A percentile compares a stretch with the other conserved stretches of the same genome.
phyloP scores from a whole-genome alignment of 1,140 invertebrate genomes.

The Sweltsa coloradensis region DNA sequence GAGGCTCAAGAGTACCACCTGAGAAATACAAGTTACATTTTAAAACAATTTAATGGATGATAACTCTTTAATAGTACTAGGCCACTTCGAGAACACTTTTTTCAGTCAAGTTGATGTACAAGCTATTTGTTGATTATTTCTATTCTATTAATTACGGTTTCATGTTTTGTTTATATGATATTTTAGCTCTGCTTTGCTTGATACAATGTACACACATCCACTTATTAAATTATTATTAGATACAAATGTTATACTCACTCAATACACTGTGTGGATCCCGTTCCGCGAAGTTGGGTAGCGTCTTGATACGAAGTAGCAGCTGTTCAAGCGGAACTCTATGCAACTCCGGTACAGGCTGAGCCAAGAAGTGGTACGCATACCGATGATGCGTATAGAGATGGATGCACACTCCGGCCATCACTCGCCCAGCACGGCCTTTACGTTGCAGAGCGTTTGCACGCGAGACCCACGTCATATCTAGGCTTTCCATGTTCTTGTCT shows the following conservation, averaged over 20 bases:
- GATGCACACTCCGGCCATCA: conserved; percentile 72
- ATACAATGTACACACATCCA: no score
- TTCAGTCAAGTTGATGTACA: no score
- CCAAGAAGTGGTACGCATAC: conserved; percentile 42
- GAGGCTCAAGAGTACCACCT: conserved; percentile 68
- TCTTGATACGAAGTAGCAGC: conserved; percentile 76
- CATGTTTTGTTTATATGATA: no score
- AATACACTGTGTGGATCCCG: conserved; percentile 52
- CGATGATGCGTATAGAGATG: conserved; percentile 66
- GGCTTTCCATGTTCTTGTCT: conserved; percentile 71
- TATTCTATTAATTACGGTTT: no score
- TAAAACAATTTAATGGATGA: no score
- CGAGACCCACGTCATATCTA: conserved; percentile 69
- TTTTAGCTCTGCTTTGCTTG: no score
- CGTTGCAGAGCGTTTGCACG: conserved; percentile 67
- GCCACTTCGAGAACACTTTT: no score
- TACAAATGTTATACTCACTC: conserved; percentile 27
- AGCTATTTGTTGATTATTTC: no score
- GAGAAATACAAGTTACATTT: no score
- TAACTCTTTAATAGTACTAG: no score
- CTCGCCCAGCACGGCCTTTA: conserved; percentile 77
- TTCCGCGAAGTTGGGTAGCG: conserved; percentile 54
- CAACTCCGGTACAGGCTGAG: conserved; percentile 72
- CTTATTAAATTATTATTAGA: not conserved
- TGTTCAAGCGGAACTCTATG: conserved; percentile 75